These are phyloP conservation scores for Ametastegia equiseti DNA, from an alignment of 2,888 invertebrate genomes.

Conservation along the genomic window DNA sequence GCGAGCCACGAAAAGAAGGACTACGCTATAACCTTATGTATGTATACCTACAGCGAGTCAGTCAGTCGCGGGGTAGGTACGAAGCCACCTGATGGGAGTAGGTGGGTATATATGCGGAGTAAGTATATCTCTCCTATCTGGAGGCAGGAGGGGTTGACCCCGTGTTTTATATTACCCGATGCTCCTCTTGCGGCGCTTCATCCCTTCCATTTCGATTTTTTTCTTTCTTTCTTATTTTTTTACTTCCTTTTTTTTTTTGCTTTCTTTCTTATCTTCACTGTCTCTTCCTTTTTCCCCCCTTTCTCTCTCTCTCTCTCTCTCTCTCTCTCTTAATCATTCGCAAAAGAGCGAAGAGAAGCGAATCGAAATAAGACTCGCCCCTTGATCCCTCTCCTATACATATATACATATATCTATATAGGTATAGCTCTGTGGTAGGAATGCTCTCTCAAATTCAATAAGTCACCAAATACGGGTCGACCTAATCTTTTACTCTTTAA, in stretches of 20 bases:
- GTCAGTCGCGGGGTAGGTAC: background rate
- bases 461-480: background rate
- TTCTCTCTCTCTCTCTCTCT: background rate
- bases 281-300: background rate
- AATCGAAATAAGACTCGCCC: conserved; percentile 14
- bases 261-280: background rate
- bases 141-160: conserved; percentile 58
- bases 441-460: conserved; percentile 7
- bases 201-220: conserved; percentile 58
- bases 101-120: background rate
- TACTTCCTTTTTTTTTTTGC: background rate
- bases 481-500: background rate
- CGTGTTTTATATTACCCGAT: conserved; percentile 68
- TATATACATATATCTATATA: too few relatives aligned
- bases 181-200: conserved; percentile 52
- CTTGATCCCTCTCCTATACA: background rate
- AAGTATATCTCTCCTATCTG: conserved; percentile 53
- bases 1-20: conserved; percentile 1
- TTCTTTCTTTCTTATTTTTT: too few relatives aligned
- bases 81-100: too few relatives aligned
- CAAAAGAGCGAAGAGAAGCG: too few relatives aligned
- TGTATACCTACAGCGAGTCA: too few relatives aligned
- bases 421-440: too few relatives aligned
- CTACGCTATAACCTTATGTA: too few relatives aligned
- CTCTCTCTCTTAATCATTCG: too few relatives aligned